A percentile compares a stretch with the other conserved stretches of the same genome.
These are phyloP conservation scores for Xanthorhoe designata DNA, from an alignment of 2,888 invertebrate genomes.

Conservation along the genomic window DNA sequence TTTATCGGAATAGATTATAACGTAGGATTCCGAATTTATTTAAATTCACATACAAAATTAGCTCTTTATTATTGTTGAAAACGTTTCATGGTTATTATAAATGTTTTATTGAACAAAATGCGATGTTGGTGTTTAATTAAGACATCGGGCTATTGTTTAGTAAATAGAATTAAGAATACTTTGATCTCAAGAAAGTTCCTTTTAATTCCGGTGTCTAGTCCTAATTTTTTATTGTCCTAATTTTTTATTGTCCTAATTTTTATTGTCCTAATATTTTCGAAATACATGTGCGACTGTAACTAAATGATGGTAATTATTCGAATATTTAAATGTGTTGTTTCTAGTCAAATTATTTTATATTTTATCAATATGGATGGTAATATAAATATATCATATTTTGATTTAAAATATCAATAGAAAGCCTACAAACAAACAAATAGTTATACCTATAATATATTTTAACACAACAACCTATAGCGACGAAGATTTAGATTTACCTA, in stretches of 20 bases:
- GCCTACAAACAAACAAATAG: no score
- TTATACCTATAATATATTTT: no score
- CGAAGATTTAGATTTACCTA: neutral
- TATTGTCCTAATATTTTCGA: constrained; percentile 44
- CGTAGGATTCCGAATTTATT: constrained; percentile 13
- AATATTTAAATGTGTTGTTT: constrained; percentile 71
- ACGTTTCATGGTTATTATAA: constrained; percentile 5
- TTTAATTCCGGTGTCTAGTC: constrained; percentile 50
- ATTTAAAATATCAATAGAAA: no score
- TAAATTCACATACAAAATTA: constrained; percentile 17
- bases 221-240: constrained; percentile 50
- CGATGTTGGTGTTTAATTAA: constrained; percentile 17
- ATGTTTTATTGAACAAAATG: constrained; percentile 11
- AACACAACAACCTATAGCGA: neutral
- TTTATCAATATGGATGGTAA: constrained; percentile 66
- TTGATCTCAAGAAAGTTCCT: constrained; percentile 59
- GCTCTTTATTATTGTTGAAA: constrained; percentile 1
- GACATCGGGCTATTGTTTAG: constrained; percentile 19
- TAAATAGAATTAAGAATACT: constrained; percentile 36
- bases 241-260: constrained; percentile 37
- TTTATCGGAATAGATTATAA: constrained; percentile 14
- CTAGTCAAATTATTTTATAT: constrained; percentile 82
- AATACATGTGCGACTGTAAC: constrained; percentile 77
- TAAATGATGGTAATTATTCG: constrained; percentile 64
- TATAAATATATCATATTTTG: constrained; percentile 36